A percentile compares a stretch with the other conserved stretches of the same genome.
These are phyloP conservation scores for Erithacus rubecula DNA, from an alignment of 2,797 vertebrate genomes.

Conservation along the genomic window DNA sequence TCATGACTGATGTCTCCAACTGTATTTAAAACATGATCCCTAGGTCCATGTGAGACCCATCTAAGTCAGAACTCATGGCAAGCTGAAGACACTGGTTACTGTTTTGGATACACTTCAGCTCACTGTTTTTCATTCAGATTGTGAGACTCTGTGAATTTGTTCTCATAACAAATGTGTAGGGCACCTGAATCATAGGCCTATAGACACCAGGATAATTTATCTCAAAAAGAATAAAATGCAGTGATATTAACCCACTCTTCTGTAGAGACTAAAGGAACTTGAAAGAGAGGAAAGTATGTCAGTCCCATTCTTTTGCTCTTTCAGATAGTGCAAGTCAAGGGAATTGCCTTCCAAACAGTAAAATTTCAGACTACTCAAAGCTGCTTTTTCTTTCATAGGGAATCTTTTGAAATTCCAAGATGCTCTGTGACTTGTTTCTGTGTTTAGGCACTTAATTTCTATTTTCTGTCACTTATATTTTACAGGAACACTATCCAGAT, in stretches of 20 bases:
- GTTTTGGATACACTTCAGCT: not conserved
- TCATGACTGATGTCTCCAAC: not conserved
- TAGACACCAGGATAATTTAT: not conserved
- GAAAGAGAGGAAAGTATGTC: not conserved
- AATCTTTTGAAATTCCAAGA: not conserved
- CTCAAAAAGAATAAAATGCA: not conserved
- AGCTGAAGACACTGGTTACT: not conserved
- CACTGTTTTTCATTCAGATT: not conserved
- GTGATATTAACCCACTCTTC: not conserved
- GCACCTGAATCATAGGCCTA: not conserved
- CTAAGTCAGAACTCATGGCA: not conserved
- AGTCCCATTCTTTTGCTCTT: not conserved
- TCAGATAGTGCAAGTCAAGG: not conserved
- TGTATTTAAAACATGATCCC: not conserved
- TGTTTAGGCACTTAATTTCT: not conserved
- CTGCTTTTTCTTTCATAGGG: not conserved
- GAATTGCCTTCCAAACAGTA: not conserved
- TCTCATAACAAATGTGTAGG: not conserved
- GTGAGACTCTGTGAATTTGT: not conserved
- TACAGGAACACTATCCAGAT: not conserved
- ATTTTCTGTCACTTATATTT: not conserved
- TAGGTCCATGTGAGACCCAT: not conserved
- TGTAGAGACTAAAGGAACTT: not conserved
- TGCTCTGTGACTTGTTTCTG: not conserved
- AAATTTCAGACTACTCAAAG: not conserved